phyloP scores from a whole-genome alignment of 30 jellyfish, hydroid and myxozoan species.

The Rhopilema esculentum region DNA sequence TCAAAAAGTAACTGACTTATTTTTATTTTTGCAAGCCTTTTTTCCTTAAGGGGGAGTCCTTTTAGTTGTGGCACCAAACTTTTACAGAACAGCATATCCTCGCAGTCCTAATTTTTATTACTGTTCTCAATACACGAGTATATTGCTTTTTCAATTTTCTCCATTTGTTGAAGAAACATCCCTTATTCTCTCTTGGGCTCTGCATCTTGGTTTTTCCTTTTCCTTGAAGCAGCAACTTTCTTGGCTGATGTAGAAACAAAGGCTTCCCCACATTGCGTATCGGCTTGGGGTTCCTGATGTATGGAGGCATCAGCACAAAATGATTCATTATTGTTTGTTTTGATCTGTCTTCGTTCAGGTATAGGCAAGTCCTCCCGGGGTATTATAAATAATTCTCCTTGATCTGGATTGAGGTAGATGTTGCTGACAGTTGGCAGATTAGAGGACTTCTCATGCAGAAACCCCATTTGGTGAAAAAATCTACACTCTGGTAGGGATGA shows the following conservation, averaged over 20 bases:
- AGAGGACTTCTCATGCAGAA: no score
- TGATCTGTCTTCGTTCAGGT: neutral
- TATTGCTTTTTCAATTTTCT: neutral
- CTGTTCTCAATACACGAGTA: neutral
- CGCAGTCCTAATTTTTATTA: neutral
- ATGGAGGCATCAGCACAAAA: neutral
- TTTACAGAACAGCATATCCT: neutral
- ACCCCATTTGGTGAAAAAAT: no score
- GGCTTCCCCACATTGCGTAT: neutral
- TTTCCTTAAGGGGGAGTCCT: conserved; percentile 6
- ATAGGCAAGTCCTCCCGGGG: conserved; percentile 10
- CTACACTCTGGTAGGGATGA: conserved; percentile 46
- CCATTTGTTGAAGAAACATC: neutral
- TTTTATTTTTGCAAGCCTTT: conserved; percentile 14
- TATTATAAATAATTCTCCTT: no score
- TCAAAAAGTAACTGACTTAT: conserved; percentile 25
- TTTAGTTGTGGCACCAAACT: conserved; percentile 29
- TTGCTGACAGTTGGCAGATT: no score
- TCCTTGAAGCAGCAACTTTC: neutral
- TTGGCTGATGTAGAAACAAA: neutral
- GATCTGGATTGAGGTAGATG: no score
- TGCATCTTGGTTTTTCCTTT: neutral
- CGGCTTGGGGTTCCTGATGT: neutral
- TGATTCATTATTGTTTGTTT: neutral
- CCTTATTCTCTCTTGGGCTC: neutral